Base-by-base conservation (phyloP, 2,797 vertebrate species). In the Muraenolepis orangiensis region DNA sequence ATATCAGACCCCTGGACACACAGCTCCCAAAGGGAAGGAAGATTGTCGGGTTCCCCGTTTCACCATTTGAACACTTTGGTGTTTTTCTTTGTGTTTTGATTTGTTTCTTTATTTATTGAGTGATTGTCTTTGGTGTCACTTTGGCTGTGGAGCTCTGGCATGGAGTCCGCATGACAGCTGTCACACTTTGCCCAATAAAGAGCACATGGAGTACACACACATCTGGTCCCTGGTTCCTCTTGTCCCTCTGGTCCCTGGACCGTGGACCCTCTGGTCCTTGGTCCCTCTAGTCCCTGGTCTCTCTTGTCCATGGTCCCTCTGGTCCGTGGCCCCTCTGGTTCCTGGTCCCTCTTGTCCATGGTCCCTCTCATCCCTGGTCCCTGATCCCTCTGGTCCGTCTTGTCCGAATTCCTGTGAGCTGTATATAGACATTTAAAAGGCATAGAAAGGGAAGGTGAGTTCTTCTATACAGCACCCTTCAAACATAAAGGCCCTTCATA, bases 41-140 rank as follows among this genome's bases (percentile, higher is more conserved):
- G 80, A 74, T 42, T 38, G 57, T 74, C 10, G 23, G 42, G 73
- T 85, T 81, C 70, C 87, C 87, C 18, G 81, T 83, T 87, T 88
- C 78, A 82, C 81, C 84, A 74, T 84, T 84, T 81, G 85, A 86
- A 87, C 84, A 87, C 81, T 75, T 78, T 67, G 82, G 80, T 1
- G 40, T 46, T 46, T 86, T 84, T 84, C 70, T 87, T 81, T 83
- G 90, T 85, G 81, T 81, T 87, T 77, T 76, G 76, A 75, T 70
- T 74, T 85, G 83, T 89, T 85, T 86, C 82, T 89, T 85, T 87
- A 89, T 90, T 88, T 90, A 90, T 90, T 85, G 85, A 87, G 84
- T 87, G 89, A 90, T 86, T 91, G 90, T 91, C 81, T 89, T 90
- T 89, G 89, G 89, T 90, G 88, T 78, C 81, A 86, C 84, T 88